Evolutionary conservation across 2,113 vertebrate species (phyloP).

Genomic region (Propithecus coquereli): DNA sequence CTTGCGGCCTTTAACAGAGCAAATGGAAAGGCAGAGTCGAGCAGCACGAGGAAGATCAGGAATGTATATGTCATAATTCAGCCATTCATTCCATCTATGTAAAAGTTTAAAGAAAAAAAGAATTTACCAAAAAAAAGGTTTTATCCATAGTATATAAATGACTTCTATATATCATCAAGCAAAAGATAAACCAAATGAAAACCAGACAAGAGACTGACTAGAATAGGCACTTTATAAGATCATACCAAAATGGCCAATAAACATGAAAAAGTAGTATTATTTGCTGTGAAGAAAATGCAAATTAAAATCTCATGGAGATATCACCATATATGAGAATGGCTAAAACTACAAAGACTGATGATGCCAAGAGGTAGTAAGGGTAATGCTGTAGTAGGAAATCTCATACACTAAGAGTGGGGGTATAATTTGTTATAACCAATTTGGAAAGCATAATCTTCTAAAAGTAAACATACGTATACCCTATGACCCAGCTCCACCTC

Average conservation of each 20-base stretch:
- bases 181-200: background rate
- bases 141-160: background rate
- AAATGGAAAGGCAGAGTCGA: constrained; percentile 97
- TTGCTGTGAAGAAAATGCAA: background rate
- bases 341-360: background rate
- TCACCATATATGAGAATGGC: background rate
- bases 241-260: constrained; percentile 3
- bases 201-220: background rate
- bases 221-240: background rate
- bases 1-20: constrained; percentile 97
- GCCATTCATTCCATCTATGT: constrained; percentile 96
- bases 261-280: background rate
- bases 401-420: background rate
- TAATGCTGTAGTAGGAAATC: background rate
- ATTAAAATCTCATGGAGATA: constrained; percentile 12
- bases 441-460: background rate
- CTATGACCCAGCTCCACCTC: background rate
- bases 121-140: background rate
- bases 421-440: constrained; percentile 29
- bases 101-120: constrained; percentile 23
- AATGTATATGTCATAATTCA: constrained; percentile 97
- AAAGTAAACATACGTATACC: background rate
- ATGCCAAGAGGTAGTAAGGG: background rate
- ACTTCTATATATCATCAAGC: background rate
- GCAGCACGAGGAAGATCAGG: constrained; percentile 97